A percentile compares a stretch with the other conserved stretches of the same genome.
Conservation (phyloP, 2,113 vertebrate genomes). For the Jacana jacana region DNA sequence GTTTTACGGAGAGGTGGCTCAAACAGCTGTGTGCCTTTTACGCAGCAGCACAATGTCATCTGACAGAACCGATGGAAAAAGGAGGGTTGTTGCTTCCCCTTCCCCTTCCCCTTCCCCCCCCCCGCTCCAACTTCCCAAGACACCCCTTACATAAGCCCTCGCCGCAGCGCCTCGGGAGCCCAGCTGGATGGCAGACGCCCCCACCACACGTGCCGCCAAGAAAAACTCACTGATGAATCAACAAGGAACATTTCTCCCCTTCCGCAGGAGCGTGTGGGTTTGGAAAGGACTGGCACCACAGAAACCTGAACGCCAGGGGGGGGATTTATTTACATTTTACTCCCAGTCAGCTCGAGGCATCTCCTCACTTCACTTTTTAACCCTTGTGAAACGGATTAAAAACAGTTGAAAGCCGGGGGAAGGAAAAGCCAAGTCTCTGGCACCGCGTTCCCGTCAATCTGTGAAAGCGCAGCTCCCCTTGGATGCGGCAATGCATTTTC, state of each 20-base stretch:
- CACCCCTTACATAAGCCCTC: constrained; percentile 53
- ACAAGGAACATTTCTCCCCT: constrained; percentile 35
- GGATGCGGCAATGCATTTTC: background rate
- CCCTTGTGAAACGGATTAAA: background rate
- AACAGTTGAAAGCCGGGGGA: background rate
- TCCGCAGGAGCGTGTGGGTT: constrained; percentile 35
- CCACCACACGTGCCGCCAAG: constrained; percentile 39
- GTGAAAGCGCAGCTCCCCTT: background rate
- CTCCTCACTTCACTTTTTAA: background rate
- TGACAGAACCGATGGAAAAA: background rate
- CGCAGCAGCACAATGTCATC: background rate
- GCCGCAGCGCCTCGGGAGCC: constrained; percentile 36
- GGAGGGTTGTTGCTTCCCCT: background rate
- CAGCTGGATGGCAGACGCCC: constrained; percentile 52
- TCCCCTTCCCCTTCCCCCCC: background rate
- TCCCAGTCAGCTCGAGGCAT: background rate
- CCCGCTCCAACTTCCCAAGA: no score
- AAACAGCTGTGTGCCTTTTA: background rate
- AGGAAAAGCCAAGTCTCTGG: background rate
- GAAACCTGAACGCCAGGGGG: background rate
- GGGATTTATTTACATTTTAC: background rate
- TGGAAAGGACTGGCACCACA: background rate
- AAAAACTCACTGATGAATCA: constrained; percentile 61
- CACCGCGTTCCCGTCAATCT: background rate
- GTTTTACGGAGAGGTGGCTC: background rate